phyloP scores from a whole-genome alignment of 1,140 invertebrate species.

The Sarcophaga peregrina region DNA sequence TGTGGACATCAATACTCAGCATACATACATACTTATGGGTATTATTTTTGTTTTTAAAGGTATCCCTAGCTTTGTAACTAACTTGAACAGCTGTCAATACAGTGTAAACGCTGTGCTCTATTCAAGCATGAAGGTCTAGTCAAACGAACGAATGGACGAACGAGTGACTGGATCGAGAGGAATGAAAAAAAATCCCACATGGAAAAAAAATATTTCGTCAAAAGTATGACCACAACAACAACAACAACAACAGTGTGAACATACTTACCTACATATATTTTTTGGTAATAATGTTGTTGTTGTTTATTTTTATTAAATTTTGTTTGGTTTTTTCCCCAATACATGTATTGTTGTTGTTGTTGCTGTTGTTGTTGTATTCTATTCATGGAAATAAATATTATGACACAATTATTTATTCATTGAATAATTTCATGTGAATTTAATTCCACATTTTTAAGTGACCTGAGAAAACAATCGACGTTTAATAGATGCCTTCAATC shows the following conservation, averaged over 20 bases:
- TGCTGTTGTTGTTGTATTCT: neutral
- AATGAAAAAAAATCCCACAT: too few species aligned
- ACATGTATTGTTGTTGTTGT: neutral
- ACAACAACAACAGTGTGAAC: neutral
- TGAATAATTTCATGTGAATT: conserved; percentile 27
- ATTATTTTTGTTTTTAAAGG: neutral
- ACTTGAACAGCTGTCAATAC: neutral
- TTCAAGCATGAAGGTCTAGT: conserved; percentile 23
- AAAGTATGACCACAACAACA: neutral
- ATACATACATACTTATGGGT: neutral
- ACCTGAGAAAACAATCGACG: conserved; percentile 7
- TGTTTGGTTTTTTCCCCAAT: too few species aligned
- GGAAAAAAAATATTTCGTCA: too few species aligned
- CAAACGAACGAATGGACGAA: neutral
- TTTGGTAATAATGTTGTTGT: neutral
- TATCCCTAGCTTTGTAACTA: neutral
- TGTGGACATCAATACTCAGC: neutral
- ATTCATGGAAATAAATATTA: conserved; percentile 19
- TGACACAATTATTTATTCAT: conserved; percentile 25
- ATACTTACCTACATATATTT: neutral
- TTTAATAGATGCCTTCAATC: neutral
- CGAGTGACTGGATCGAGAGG: too few species aligned
- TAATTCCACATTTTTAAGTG: conserved; percentile 20
- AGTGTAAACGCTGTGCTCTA: neutral
- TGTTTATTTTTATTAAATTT: too few species aligned